Percentiles rank a stretch among this genome's conserved stretches.
Evolutionary conservation across 2,797 vertebrate species (phyloP).

Genomic region (Choloepus didactylus): DNA sequence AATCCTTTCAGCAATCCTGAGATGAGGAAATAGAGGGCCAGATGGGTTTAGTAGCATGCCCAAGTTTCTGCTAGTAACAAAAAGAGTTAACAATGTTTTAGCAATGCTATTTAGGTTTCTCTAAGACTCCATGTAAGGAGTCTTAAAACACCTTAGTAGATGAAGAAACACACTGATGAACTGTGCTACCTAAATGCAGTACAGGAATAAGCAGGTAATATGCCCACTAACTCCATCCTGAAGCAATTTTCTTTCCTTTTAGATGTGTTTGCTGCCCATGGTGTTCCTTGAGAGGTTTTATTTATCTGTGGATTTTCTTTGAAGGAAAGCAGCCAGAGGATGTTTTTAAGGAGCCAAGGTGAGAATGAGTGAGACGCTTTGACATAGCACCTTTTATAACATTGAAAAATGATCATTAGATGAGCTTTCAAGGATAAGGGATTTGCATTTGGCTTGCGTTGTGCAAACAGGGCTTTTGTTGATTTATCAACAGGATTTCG

Average conservation of each 20-base stretch:
- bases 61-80: background rate
- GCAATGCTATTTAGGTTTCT: background rate
- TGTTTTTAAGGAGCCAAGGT: slow-evolving; percentile 76
- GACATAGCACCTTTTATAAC: slow-evolving; percentile 71
- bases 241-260: slow-evolving; percentile 69
- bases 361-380: slow-evolving; percentile 78
- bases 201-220: background rate
- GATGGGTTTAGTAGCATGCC: background rate
- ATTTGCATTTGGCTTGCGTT: slow-evolving; percentile 85
- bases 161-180: background rate
- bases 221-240: background rate
- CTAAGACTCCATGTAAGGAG: background rate
- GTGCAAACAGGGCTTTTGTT: slow-evolving; percentile 86
- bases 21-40: slow-evolving; percentile 21
- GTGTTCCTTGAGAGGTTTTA: slow-evolving; percentile 72
- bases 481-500: slow-evolving; percentile 85
- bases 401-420: slow-evolving; percentile 72
- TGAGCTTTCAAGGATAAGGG: slow-evolving; percentile 77
- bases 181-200: background rate
- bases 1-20: background rate
- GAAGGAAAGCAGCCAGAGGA: slow-evolving; percentile 75
- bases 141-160: background rate
- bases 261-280: slow-evolving; percentile 28
- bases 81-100: background rate
- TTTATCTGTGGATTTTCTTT: slow-evolving; percentile 84